Percentiles rank a stretch among this genome's conserved stretches.
Conservation (phyloP, 2,888 invertebrate species). For the Agrotis ipsilon region DNA sequence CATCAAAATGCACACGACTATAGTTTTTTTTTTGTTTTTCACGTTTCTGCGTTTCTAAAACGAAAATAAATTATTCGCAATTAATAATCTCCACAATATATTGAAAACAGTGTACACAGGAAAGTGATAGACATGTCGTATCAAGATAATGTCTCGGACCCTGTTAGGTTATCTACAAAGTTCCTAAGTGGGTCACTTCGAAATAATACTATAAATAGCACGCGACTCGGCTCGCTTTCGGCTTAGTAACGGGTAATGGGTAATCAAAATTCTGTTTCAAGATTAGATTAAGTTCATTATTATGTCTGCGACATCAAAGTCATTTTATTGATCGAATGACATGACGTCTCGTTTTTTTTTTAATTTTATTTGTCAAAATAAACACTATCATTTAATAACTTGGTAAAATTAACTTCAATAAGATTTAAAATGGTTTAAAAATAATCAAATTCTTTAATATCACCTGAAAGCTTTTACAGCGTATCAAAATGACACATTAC, state of each 20-base stretch:
- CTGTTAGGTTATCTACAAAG: slow-evolving; percentile 67
- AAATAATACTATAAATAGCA: slow-evolving; percentile 64
- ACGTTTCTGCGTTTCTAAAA: neutral
- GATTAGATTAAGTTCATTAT: slow-evolving; percentile 47
- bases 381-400: neutral
- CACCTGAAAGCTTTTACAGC: slow-evolving; percentile 34
- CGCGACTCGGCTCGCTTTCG: slow-evolving; percentile 40
- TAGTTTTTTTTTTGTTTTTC: neutral
- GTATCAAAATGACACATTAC: slow-evolving; percentile 34
- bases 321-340: slow-evolving; percentile 13
- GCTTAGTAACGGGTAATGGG: slow-evolving; percentile 55
- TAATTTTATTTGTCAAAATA: neutral
- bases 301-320: slow-evolving; percentile 5
- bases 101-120: slow-evolving; percentile 46
- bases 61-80: neutral
- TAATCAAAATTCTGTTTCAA: slow-evolving; percentile 42
- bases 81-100: slow-evolving; percentile 18
- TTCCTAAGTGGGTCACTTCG: slow-evolving; percentile 60
- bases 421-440: neutral
- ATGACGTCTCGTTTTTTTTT: neutral
- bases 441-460: neutral
- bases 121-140: slow-evolving; percentile 70
- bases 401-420: neutral
- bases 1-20: too few relatives aligned
- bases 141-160: slow-evolving; percentile 68